Base-by-base conservation (phyloP, 2,888 invertebrate genomes). In the Pimpla rufipes region DNA sequence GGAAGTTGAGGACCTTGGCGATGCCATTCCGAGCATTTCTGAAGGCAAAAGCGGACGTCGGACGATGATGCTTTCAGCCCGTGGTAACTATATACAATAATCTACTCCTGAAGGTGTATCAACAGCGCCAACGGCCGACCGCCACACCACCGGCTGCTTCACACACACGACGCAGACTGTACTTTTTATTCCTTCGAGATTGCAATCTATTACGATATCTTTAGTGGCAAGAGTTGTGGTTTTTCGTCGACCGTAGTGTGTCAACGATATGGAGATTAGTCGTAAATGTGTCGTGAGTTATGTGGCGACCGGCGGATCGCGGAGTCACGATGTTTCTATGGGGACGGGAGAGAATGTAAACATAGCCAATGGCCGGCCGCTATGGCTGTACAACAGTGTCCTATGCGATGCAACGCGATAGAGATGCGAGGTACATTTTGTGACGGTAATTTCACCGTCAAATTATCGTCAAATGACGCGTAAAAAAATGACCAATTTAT, bases 1-100 rank as follows among this genome's bases (percentile, higher is more conserved):
- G 88, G 90, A 91, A 90, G 89, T 89, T 78, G 67, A 82, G 85
- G 88, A 84, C 90, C 90, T 91, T 91, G 90, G 83, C 16, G 67
- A 80, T 29, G 77, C 91, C 90, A 88, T 90, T 90, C 90, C 75
- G 71, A 88, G 89, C 85, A 50, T 10, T 45, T 42, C 21, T 18
- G 62, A 75, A 75, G 75, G 82, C 70, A 66, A 66, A 55, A n/a
- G 73, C 70, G 74, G 50, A 74, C 45, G 73, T 37, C 64, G 75
- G 23, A 55, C 57, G 64, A 59, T 73, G 59, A 35, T 16, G 11
- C 8, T 59, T 73, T 18, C 59, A 59, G n/a, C 59, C 35, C 45
- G 73, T 73, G 47, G 35, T n/a, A n/a, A n/a, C 11, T 59, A 35
- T 35, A 64, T 42, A 70, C 18, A 55, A 71, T 71, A 64, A 42